Conservation (phyloP, 2,888 invertebrate species). For the Trypoxylon attenuatum region DNA sequence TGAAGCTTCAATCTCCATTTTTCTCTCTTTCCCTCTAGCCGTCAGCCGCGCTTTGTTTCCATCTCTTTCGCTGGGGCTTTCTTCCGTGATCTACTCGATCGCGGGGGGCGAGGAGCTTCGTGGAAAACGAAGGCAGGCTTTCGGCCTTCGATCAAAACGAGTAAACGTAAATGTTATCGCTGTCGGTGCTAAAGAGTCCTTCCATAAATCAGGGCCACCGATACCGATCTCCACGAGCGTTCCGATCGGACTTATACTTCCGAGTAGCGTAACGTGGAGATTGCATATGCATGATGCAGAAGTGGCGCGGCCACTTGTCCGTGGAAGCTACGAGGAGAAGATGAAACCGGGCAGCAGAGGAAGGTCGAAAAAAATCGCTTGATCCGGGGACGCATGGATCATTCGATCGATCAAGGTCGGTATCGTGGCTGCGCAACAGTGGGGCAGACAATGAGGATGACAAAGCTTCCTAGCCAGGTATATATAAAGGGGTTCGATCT, state of each 20-base stretch:
- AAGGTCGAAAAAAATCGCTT: constrained; percentile 24
- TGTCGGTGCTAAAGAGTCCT: constrained; percentile 33
- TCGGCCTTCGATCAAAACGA: constrained; percentile 42
- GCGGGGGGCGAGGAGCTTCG: too few relatives aligned
- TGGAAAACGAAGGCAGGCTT: constrained; percentile 4
- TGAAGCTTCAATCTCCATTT: too few relatives aligned
- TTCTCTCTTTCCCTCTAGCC: not conserved
- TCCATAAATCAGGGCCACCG: constrained; percentile 51
- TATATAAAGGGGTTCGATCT: constrained; percentile 54
- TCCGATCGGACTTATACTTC: constrained; percentile 33
- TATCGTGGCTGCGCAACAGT: constrained; percentile 1
- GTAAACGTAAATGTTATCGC: constrained; percentile 16
- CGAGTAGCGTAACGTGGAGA: constrained; percentile 16
- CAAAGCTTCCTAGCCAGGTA: constrained; percentile 27
- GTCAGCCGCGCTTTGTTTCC: too few relatives aligned
- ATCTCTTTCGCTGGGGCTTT: not conserved
- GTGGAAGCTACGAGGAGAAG: not conserved
- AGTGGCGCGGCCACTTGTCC: not conserved
- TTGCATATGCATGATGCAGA: constrained; percentile 20
- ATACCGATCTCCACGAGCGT: constrained; percentile 48
- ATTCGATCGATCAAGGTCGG: constrained; percentile 33
- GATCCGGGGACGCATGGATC: constrained; percentile 39
- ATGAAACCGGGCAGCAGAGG: not conserved
- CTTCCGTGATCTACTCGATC: constrained; percentile 8
- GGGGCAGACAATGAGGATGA: constrained; percentile 40